Conservation (phyloP, 53 echinoderm and acorn worm genomes). For the Pentamera pediparva region DNA sequence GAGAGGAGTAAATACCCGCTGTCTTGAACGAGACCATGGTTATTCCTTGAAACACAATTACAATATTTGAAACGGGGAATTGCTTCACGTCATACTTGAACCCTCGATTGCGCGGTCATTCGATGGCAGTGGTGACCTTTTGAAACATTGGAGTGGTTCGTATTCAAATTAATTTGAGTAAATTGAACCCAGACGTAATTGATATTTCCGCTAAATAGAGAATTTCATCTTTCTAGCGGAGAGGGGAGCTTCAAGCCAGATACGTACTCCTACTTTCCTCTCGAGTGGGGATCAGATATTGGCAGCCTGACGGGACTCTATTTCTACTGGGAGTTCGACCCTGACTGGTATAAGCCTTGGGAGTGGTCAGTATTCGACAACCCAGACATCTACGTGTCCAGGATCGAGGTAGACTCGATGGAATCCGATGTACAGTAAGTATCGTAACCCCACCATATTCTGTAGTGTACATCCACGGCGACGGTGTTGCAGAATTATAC, state of each 20-base stretch:
- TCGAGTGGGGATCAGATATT: slow-evolving; percentile 12
- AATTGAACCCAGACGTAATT: too few relatives aligned
- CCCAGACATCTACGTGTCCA: slow-evolving; percentile 58
- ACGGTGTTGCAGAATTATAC: too few relatives aligned
- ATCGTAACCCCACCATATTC: background rate
- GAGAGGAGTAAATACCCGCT: too few relatives aligned
- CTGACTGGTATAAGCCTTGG: slow-evolving; percentile 78
- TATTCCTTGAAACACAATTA: too few relatives aligned
- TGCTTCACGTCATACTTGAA: too few relatives aligned
- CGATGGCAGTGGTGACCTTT: too few relatives aligned
- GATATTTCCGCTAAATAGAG: background rate
- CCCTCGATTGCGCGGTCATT: too few relatives aligned
- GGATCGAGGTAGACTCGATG: slow-evolving; percentile 47
- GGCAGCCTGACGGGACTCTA: slow-evolving; percentile 50
- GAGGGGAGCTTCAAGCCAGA: slow-evolving; percentile 38
- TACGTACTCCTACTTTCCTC: slow-evolving; percentile 16
- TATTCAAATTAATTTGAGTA: background rate
- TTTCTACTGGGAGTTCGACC: slow-evolving; percentile 78
- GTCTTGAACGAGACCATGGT: too few relatives aligned
- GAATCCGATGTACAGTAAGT: slow-evolving; percentile 31
- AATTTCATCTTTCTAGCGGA: background rate
- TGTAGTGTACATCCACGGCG: background rate
- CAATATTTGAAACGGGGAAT: too few relatives aligned
- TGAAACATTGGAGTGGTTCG: background rate
- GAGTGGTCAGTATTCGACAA: slow-evolving; percentile 68